These are phyloP conservation scores for Conchocele bisecta DNA, from an alignment of 2,888 invertebrate genomes.

Conservation along the genomic window DNA sequence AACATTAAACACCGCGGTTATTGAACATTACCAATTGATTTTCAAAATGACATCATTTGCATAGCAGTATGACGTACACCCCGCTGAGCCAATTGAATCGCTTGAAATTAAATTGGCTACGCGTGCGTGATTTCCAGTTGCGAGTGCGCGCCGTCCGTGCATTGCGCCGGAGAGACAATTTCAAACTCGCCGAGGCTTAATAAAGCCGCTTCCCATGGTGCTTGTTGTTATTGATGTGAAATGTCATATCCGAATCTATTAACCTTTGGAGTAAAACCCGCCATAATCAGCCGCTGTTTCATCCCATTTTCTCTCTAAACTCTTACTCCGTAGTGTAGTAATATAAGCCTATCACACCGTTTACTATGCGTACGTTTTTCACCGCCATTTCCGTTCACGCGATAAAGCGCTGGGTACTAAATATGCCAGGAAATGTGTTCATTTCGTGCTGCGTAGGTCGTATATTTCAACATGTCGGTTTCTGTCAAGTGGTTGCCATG, in stretches of 20 bases:
- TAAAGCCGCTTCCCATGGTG: constrained; percentile 34
- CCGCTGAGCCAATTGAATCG: constrained; percentile 40
- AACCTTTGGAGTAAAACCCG: constrained; percentile 43
- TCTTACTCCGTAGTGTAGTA: too few relatives aligned
- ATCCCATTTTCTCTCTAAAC: not conserved
- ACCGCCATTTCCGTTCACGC: too few relatives aligned
- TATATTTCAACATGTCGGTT: too few relatives aligned
- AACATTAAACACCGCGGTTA: too few relatives aligned
- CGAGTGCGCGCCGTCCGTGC: constrained; percentile 16
- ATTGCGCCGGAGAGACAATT: constrained; percentile 15
- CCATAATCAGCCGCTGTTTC: not conserved
- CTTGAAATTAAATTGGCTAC: constrained; percentile 52
- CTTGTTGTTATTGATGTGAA: constrained; percentile 55
- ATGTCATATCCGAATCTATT: constrained; percentile 57
- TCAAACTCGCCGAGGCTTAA: constrained; percentile 18
- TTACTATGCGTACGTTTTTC: too few relatives aligned
- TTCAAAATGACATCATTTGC: constrained; percentile 59
- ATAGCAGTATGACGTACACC: constrained; percentile 41
- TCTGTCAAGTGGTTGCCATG: too few relatives aligned
- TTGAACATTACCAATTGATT: too few relatives aligned
- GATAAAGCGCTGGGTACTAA: too few relatives aligned
- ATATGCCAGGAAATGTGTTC: too few relatives aligned
- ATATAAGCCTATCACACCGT: too few relatives aligned
- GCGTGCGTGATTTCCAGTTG: constrained; percentile 38
- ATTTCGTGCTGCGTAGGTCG: too few relatives aligned